Evolutionary conservation across 2,797 vertebrate genomes (phyloP).

Genomic region (Gadopsis bispinosus): DNA sequence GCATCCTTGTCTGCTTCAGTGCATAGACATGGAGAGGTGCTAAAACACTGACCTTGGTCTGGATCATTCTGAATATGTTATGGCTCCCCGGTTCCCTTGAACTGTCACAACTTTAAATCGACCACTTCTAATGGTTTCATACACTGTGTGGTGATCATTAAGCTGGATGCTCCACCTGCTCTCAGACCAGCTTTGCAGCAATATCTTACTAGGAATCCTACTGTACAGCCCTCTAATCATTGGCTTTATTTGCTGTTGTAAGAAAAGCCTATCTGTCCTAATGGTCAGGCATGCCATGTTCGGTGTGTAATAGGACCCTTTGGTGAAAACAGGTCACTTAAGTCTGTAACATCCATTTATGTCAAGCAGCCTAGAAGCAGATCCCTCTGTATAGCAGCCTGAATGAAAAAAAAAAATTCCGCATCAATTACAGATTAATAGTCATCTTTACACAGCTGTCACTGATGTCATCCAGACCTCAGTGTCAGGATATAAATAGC

Average conservation of each 20-base stretch:
- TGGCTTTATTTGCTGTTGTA: slow-evolving; percentile 33
- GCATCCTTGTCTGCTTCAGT: slow-evolving; percentile 79
- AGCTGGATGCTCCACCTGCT: slow-evolving; percentile 51
- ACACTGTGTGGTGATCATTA: slow-evolving; percentile 56
- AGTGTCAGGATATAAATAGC: slow-evolving; percentile 73
- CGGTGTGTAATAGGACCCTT: slow-evolving; percentile 61
- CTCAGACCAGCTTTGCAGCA: slow-evolving; percentile 53
- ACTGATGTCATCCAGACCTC: slow-evolving; percentile 61
- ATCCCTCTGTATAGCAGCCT: not conserved
- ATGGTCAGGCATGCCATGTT: slow-evolving; percentile 47
- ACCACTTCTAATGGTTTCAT: slow-evolving; percentile 83
- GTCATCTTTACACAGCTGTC: slow-evolving; percentile 68
- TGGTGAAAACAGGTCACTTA: slow-evolving; percentile 53
- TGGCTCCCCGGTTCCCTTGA: slow-evolving; percentile 83
- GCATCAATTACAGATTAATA: slow-evolving; percentile 66
- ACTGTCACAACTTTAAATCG: slow-evolving; percentile 85
- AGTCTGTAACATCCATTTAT: slow-evolving; percentile 11
- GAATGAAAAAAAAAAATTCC: not conserved
- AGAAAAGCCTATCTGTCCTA: slow-evolving; percentile 26
- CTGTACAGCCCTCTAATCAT: not conserved
- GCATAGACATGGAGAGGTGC: slow-evolving; percentile 79
- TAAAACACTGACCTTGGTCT: slow-evolving; percentile 83
- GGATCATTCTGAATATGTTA: slow-evolving; percentile 85
- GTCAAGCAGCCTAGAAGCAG: not conserved
- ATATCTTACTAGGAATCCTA: slow-evolving; percentile 11